phyloP scores from a whole-genome alignment of 2,113 vertebrate species.

The Gnathonemus longibarbis region DNA sequence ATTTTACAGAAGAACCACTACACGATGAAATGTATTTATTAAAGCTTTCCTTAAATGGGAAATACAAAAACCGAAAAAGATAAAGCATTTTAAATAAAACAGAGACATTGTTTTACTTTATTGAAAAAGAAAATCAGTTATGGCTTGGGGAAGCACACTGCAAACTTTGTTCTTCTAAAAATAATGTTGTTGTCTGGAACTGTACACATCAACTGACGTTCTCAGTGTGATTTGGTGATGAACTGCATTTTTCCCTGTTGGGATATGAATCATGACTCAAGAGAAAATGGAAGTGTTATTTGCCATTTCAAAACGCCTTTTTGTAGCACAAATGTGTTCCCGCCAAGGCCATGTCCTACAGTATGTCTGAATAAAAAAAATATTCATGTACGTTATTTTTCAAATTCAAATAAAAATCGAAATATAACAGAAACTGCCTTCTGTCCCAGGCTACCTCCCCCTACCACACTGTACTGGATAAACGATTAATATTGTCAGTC shows the following conservation, averaged over 20 bases:
- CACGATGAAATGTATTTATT: constrained; percentile 13
- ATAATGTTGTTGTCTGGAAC: background rate
- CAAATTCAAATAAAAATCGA: constrained; percentile 26
- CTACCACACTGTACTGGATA: background rate
- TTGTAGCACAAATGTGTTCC: constrained; percentile 54
- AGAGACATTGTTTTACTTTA: constrained; percentile 14
- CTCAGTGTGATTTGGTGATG: background rate
- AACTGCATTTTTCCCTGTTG: background rate
- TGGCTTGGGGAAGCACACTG: background rate
- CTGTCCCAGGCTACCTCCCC: background rate
- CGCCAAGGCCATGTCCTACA: constrained; percentile 58
- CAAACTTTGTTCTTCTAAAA: constrained; percentile 10
- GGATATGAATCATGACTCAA: constrained; percentile 37
- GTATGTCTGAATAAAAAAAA: constrained; percentile 46
- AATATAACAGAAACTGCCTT: constrained; percentile 19
- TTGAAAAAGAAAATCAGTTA: background rate
- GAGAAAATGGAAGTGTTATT: constrained; percentile 42
- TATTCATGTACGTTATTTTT: constrained; percentile 23
- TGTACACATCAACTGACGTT: constrained; percentile 7
- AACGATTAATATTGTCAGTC: background rate
- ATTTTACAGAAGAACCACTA: constrained; percentile 14
- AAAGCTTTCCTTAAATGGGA: constrained; percentile 13
- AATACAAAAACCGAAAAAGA: background rate
- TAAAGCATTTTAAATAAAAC: constrained; percentile 14
- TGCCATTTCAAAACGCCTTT: constrained; percentile 64